phyloP scores from a whole-genome alignment of 1,140 invertebrate genomes.

The Papilio machaon region DNA sequence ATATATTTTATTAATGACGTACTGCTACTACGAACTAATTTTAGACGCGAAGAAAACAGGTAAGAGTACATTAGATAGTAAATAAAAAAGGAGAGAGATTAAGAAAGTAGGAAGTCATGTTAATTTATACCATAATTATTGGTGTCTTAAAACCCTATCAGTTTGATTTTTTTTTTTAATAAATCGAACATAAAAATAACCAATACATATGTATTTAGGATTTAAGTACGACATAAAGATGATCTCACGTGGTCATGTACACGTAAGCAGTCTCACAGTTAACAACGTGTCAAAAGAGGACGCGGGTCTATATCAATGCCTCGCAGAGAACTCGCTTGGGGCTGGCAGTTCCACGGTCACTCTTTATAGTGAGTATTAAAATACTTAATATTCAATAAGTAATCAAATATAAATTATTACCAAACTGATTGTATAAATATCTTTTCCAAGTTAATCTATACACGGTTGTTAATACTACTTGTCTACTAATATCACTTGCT shows the following conservation, averaged over 20 bases:
- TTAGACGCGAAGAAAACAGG: background rate
- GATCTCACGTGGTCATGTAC: conserved; percentile 51
- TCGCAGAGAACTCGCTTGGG: conserved; percentile 59
- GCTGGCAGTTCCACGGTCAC: conserved; percentile 51
- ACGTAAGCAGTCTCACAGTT: conserved; percentile 49
- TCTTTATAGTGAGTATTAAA: conserved; percentile 60
- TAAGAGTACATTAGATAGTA: background rate
- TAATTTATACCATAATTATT: too few relatives aligned
- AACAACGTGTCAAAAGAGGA: conserved; percentile 58
- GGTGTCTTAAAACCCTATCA: too few relatives aligned
- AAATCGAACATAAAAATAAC: background rate
- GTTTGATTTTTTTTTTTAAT: too few relatives aligned
- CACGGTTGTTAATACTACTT: too few relatives aligned
- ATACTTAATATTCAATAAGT: conserved; percentile 35
- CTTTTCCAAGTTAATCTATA: too few relatives aligned
- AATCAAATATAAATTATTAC: too few relatives aligned
- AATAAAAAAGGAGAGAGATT: too few relatives aligned
- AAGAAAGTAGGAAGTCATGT: too few relatives aligned
- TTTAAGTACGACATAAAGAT: conserved; percentile 56
- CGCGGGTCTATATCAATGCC: conserved; percentile 57
- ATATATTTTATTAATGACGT: too few relatives aligned
- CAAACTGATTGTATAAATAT: too few relatives aligned
- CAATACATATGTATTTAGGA: conserved; percentile 43
- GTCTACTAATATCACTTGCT: too few relatives aligned
- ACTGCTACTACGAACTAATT: too few relatives aligned